Evolutionary conservation across 2,888 invertebrate species (phyloP), one percentile per base, ranked within the genome.

Genomic region (Melanostoma mellinum): DNA sequence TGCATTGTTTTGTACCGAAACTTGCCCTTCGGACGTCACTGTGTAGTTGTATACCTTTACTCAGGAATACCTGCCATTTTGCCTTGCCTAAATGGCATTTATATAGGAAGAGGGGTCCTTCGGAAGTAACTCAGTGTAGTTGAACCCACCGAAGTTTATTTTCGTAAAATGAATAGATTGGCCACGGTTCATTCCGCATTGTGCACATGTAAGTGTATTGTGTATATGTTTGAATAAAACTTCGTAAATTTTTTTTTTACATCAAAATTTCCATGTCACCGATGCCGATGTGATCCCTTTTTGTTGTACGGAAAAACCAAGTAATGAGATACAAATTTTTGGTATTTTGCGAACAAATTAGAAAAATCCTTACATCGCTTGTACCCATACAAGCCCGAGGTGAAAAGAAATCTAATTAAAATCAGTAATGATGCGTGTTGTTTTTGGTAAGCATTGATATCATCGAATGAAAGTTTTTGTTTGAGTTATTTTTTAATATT

Each of bases 311-410:
- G 20, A 20, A 40, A 67, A 55, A 8, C 58, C 60, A 60, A 61
- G 48, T 72, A 76, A 81, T 77, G 81, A 81, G 77, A 81, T 81
- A 81, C 81, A 81, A 81, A 81, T 81, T 75, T 76, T 67, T 71
- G 56, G 65, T 58, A 63, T 74, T 72, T 69, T 69, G 4, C 20
- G 20, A 20, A 20, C 73, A 73, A 73, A 63, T 73, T 67, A 75
- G 65, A 67, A 74, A 65, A 75, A 75, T 68, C 36, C 50, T 52
- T 69, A 30, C 40, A 50, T 75, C 69, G 20, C 36, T 32, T 73
- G 44, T 55, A 58, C 52, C 46, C 61, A 61, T n/a, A n/a, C 10
- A 53, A 33, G 56, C 82, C 73, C 3, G 58, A 56, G 82, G 82
- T 68, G 36, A 52, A 73, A 63, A 20, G 20, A 73, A 63, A 53